Evolutionary conservation across 2,888 invertebrate species (phyloP).

Genomic region (Aphrophora alni): DNA sequence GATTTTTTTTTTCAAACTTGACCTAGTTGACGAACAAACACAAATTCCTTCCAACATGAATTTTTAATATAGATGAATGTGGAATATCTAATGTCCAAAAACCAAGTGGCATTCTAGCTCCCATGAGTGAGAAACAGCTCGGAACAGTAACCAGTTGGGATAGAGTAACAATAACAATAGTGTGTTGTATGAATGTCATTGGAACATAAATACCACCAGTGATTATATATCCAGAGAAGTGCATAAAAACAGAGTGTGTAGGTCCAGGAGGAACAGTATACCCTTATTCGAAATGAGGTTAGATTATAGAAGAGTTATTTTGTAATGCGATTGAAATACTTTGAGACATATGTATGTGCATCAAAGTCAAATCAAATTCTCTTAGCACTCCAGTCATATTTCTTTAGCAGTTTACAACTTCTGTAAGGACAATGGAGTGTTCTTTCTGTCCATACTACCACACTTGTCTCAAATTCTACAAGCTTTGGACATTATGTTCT

Average conservation of each 20-base stretch:
- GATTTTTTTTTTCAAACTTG: constrained; percentile 49
- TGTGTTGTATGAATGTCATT: constrained; percentile 54
- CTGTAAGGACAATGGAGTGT: no score
- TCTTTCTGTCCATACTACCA: no score
- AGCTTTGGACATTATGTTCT: no score
- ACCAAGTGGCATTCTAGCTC: no score
- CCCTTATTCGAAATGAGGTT: constrained; percentile 52
- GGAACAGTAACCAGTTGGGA: constrained; percentile 57
- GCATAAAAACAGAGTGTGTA: constrained; percentile 53
- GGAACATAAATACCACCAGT: constrained; percentile 45
- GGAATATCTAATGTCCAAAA: constrained; percentile 55
- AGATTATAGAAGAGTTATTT: constrained; percentile 52
- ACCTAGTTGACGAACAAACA: constrained; percentile 44
- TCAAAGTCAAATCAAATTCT: constrained; percentile 53
- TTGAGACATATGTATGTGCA: constrained; percentile 52
- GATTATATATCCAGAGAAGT: constrained; percentile 58
- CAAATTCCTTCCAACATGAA: no score
- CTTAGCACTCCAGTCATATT: constrained; percentile 52
- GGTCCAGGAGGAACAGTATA: constrained; percentile 46
- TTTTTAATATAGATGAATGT: constrained; percentile 58
- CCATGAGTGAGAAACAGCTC: constrained; percentile 49
- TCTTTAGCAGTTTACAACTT: constrained; percentile 16
- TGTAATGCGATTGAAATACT: constrained; percentile 53
- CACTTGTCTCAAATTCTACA: no score
- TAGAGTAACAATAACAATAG: constrained; percentile 13